Evolutionary conservation across 2,797 vertebrate genomes (phyloP).

Genomic region (Taeniopygia guttata): DNA sequence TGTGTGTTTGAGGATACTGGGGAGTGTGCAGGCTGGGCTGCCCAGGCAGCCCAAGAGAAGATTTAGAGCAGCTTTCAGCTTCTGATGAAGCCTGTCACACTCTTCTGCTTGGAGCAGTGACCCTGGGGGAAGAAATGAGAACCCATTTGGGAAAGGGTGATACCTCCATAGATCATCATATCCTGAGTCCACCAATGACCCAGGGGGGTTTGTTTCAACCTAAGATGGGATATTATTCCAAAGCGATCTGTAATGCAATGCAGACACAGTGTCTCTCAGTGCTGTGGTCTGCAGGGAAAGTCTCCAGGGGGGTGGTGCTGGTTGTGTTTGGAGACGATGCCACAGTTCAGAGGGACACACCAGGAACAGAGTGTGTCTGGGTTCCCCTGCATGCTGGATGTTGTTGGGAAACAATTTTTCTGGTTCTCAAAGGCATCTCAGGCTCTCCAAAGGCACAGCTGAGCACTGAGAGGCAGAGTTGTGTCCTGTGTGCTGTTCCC

Average conservation of each 20-base stretch:
- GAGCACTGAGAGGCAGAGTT: background rate
- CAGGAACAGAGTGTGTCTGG: rapidly evolving
- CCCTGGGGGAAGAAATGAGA: background rate
- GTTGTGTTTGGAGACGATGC: background rate
- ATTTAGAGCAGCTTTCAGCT: background rate
- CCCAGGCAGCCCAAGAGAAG: background rate
- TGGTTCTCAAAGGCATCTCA: background rate
- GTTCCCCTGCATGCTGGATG: background rate
- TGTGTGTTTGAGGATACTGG: background rate
- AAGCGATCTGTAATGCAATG: background rate
- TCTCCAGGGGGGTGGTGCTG: background rate
- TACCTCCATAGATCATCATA: background rate
- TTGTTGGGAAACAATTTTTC: background rate
- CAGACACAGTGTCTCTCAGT: rapidly evolving
- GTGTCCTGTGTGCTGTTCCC: background rate
- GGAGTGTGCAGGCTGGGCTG: background rate
- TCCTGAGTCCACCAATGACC: background rate
- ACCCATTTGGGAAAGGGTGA: background rate
- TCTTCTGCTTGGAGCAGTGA: background rate
- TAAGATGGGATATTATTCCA: background rate
- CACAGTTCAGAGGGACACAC: rapidly evolving
- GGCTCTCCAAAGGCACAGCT: background rate
- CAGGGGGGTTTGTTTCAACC: background rate
- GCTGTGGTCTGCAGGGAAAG: background rate
- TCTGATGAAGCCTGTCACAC: background rate